These are phyloP conservation scores for Drosophila anomalata DNA, from an alignment of 2,888 invertebrate genomes.

Conservation along the genomic window DNA sequence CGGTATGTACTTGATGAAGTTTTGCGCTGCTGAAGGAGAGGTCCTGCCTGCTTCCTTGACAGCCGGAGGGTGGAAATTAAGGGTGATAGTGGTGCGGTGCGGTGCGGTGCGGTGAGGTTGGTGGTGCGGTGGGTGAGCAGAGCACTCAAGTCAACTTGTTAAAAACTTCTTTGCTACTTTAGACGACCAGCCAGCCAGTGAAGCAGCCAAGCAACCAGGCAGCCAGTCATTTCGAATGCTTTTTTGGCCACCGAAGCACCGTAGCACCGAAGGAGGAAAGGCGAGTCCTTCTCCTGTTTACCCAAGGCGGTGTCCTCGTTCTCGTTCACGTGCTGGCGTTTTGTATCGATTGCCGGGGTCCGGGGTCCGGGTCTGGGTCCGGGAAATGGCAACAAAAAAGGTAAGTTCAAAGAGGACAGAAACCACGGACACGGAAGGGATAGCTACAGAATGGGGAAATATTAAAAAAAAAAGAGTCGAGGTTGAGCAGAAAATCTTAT, in stretches of 20 bases:
- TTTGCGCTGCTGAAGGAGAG: constrained; percentile 41
- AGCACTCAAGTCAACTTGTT: constrained; percentile 50
- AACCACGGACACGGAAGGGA: constrained; percentile 33
- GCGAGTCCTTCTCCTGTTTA: constrained; percentile 48
- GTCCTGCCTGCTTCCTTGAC: constrained; percentile 18
- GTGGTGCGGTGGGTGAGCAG: constrained; percentile 7
- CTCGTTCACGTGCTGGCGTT: constrained; percentile 40
- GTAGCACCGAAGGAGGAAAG: background rate
- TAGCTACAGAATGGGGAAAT: constrained; percentile 5
- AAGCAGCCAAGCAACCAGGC: constrained; percentile 4
- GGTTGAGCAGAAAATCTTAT: constrained; percentile 61
- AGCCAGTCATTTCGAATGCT: constrained; percentile 41
- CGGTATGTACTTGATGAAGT: constrained; percentile 57
- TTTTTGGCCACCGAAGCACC: constrained; percentile 18
- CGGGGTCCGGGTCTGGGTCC: background rate
- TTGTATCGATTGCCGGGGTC: constrained; percentile 43
- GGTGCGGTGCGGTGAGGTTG: background rate
- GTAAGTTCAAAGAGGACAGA: background rate
- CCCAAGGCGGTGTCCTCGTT: constrained; percentile 40
- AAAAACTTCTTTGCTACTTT: constrained; percentile 47
- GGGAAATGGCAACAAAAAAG: constrained; percentile 20
- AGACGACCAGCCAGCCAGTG: constrained; percentile 19
- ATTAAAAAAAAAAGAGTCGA: background rate
- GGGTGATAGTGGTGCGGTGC: background rate
- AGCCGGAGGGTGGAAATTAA: constrained; percentile 6